Conservation (phyloP, 2,113 vertebrate species). For the Larimichthys polyactis region DNA sequence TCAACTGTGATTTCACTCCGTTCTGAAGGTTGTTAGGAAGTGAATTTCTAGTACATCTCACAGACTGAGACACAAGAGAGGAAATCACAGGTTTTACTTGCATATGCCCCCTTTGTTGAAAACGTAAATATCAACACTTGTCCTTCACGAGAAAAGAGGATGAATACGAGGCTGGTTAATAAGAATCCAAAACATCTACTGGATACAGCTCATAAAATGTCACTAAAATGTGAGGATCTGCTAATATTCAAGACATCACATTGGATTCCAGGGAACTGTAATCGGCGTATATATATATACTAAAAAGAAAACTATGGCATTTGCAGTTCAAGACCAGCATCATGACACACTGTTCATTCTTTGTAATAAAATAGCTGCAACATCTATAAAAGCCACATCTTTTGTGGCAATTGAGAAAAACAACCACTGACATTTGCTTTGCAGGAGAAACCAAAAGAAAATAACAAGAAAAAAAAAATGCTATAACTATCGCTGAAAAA, state of each 20-base stretch:
- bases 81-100: slow-evolving; percentile 10
- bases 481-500: slow-evolving; percentile 11
- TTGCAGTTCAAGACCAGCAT: background rate
- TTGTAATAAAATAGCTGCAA: background rate
- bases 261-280: background rate
- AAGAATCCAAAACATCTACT: background rate
- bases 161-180: background rate
- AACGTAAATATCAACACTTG: slow-evolving; percentile 7
- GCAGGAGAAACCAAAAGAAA: slow-evolving; percentile 11
- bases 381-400: background rate
- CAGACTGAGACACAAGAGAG: background rate
- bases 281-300: background rate
- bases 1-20: slow-evolving; percentile 14
- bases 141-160: slow-evolving; percentile 4
- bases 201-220: background rate
- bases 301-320: background rate
- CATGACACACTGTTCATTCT: background rate
- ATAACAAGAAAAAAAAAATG: background rate
- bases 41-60: background rate
- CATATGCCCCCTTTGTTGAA: background rate
- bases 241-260: background rate
- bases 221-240: background rate
- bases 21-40: background rate
- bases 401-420: background rate
- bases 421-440: slow-evolving; percentile 9